These are phyloP conservation scores for Hybognathus amarus DNA, from an alignment of 2,797 vertebrate genomes.

Conservation along the genomic window DNA sequence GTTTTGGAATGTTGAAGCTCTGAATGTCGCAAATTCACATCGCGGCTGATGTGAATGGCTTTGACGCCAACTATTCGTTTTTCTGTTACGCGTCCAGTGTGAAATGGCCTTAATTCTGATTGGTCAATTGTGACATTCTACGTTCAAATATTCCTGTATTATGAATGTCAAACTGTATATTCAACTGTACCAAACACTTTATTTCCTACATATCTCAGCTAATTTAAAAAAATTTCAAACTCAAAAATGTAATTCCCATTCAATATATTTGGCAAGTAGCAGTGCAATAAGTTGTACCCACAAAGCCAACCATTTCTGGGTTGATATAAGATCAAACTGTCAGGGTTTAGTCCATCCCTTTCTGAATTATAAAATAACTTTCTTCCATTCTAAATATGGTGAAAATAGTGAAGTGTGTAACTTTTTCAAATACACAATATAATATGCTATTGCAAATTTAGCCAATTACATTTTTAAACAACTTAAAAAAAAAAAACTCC, in stretches of 20 bases:
- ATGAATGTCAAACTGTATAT: neutral
- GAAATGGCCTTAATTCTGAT: neutral
- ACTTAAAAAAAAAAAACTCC: neutral
- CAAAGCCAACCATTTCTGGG: neutral
- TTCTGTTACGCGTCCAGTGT: too few species aligned
- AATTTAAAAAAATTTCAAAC: neutral
- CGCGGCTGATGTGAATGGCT: too few species aligned
- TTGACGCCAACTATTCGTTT: too few species aligned
- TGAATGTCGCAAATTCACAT: too few species aligned
- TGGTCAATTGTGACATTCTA: neutral
- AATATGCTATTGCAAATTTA: neutral
- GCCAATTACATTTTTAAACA: neutral
- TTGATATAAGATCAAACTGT: neutral
- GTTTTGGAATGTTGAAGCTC: too few species aligned
- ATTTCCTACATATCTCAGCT: neutral
- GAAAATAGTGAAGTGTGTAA: neutral
- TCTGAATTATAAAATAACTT: neutral
- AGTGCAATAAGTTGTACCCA: neutral
- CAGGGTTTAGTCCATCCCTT: neutral
- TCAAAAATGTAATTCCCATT: neutral
- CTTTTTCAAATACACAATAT: neutral
- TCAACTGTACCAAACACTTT: neutral
- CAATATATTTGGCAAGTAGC: neutral
- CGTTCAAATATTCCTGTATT: too few species aligned
- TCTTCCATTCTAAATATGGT: neutral